A percentile compares a stretch with the other conserved stretches of the same genome.
Conservation (phyloP, 2,113 vertebrate genomes). For the Sylvia atricapilla region DNA sequence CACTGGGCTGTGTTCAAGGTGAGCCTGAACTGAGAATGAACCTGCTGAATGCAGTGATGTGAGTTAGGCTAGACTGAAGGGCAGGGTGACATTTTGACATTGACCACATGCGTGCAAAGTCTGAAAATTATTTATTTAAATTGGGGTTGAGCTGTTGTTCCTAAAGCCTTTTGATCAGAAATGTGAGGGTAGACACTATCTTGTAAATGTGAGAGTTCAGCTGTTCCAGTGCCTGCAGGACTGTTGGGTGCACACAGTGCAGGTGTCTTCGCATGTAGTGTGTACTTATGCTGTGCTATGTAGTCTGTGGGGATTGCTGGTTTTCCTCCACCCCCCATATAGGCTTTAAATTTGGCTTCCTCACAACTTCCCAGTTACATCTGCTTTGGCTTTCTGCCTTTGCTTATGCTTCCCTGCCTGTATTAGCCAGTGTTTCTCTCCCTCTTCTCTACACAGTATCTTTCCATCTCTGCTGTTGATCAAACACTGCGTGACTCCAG, state of each 20-base stretch:
- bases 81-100: not conserved
- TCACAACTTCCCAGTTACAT: not conserved
- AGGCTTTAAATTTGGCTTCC: not conserved
- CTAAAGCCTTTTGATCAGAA: not conserved
- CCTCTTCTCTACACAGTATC: accelerated
- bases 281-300: not conserved
- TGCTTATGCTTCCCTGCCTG: not conserved
- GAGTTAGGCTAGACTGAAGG: not conserved
- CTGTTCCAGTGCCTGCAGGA: accelerated
- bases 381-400: not conserved
- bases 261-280: not conserved
- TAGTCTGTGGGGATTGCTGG: not conserved
- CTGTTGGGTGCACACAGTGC: accelerated
- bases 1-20: not conserved
- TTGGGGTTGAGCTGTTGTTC: not conserved
- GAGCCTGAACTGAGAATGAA: not conserved
- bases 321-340: not conserved
- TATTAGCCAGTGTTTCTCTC: not conserved
- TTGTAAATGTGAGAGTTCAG: not conserved
- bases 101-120: accelerated
- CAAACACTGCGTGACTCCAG: accelerated
- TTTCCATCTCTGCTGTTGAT: not conserved
- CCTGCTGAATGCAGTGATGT: not conserved
- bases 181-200: not conserved
- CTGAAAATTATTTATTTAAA: not conserved